Evolutionary conservation across 30 jellyfish, hydroid and myxozoan species (phyloP).

Genomic region (Clytia hemisphaerica): DNA sequence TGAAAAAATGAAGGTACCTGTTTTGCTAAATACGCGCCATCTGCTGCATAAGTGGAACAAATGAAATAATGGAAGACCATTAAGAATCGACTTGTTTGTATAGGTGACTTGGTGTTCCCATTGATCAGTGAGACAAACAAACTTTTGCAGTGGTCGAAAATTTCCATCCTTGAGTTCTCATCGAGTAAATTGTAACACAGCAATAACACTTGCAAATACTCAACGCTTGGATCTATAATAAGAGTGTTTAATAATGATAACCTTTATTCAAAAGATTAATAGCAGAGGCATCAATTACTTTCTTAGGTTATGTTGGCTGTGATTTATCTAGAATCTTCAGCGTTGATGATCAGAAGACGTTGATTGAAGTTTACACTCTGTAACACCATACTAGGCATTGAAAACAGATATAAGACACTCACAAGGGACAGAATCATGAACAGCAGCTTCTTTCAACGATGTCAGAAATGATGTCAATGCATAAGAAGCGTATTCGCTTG

Average conservation of each 20-base stretch:
- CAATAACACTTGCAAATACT: conserved; percentile 58
- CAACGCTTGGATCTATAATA: conserved; percentile 59
- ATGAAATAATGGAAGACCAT: conserved; percentile 14
- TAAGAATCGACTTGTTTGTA: conserved; percentile 16
- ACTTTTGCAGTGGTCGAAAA: conserved; percentile 20
- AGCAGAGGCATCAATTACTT: too few relatives aligned
- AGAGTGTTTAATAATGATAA: not conserved
- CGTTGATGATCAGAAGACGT: too few relatives aligned
- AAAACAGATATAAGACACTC: too few relatives aligned
- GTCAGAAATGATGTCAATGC: too few relatives aligned
- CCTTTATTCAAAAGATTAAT: not conserved
- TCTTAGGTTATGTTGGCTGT: too few relatives aligned
- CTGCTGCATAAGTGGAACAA: not conserved
- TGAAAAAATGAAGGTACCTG: conserved; percentile 22
- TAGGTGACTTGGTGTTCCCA: not conserved
- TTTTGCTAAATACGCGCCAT: not conserved
- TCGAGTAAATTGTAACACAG: conserved; percentile 47
- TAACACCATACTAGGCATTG: too few relatives aligned
- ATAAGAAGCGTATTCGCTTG: too few relatives aligned
- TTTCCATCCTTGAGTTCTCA: conserved; percentile 13
- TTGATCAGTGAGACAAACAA: conserved; percentile 5
- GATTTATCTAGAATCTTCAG: too few relatives aligned
- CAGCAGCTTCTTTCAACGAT: too few relatives aligned
- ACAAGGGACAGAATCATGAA: too few relatives aligned
- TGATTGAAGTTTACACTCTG: too few relatives aligned